Evolutionary conservation across 2,113 vertebrate genomes (phyloP).

Genomic region (Symphodus melops): DNA sequence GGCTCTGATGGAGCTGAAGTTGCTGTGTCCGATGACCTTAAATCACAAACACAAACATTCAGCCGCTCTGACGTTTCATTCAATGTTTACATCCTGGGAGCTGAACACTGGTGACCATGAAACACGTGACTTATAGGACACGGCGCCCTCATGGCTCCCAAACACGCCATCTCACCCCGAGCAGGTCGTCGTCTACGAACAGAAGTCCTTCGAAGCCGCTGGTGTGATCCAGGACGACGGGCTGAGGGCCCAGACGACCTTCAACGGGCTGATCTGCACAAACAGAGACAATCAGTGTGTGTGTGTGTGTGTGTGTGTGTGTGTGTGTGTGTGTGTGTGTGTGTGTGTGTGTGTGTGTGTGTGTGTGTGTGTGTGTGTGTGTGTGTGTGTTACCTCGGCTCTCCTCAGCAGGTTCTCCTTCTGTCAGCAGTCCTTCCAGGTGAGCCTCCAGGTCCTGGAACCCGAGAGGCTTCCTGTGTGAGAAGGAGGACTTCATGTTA

Average conservation of each 20-base stretch:
- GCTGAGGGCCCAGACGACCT: conserved; percentile 91
- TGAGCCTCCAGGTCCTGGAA: conserved; percentile 93
- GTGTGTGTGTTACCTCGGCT: conserved; percentile 76
- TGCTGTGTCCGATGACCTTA: conserved; percentile 98
- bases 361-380: neutral
- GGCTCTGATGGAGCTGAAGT: conserved; percentile 98
- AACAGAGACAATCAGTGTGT: neutral
- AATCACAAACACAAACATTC: neutral
- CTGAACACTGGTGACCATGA: too few species aligned
- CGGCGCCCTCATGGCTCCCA: too few species aligned
- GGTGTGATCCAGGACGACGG: conserved; percentile 95
- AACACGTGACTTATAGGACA: too few species aligned
- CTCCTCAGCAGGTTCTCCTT: conserved; percentile 84
- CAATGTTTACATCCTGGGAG: too few species aligned
- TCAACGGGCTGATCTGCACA: conserved; percentile 80
- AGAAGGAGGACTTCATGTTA: neutral
- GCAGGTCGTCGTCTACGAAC: conserved; percentile 95
- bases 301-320: too few species aligned
- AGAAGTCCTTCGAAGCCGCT: conserved; percentile 96
- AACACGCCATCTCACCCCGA: conserved; percentile 87
- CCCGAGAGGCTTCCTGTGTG: conserved; percentile 89
- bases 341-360: too few species aligned
- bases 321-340: too few species aligned
- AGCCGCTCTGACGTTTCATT: too few species aligned
- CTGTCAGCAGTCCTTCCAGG: conserved; percentile 89